Conservation (phyloP, 2,797 vertebrate species). For the Anniella stebbinsi region DNA sequence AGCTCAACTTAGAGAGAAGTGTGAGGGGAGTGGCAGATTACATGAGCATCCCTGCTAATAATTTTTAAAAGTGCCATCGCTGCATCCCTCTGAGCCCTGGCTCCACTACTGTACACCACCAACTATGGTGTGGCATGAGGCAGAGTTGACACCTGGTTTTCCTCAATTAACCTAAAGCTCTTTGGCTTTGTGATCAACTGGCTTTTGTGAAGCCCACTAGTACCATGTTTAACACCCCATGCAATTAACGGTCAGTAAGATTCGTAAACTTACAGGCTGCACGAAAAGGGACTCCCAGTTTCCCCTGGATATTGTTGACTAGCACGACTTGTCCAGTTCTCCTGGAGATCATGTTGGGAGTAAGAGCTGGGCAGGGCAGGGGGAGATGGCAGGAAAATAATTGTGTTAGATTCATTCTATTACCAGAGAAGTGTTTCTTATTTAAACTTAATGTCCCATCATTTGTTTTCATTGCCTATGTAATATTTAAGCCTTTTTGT, state of each 20-base stretch:
- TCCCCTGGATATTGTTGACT: constrained; percentile 94
- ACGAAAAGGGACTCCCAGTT: constrained; percentile 92
- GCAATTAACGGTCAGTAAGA: background rate
- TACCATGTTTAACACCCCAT: background rate
- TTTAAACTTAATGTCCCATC: background rate
- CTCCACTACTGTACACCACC: background rate
- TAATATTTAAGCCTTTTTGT: background rate
- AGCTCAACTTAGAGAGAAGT: no score
- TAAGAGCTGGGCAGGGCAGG: constrained; percentile 84
- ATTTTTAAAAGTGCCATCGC: no score
- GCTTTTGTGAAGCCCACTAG: background rate
- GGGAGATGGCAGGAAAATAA: constrained; percentile 19
- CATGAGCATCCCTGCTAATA: no score
- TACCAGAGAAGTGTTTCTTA: background rate
- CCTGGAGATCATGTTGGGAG: constrained; percentile 93
- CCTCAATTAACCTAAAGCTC: background rate
- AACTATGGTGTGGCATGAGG: background rate
- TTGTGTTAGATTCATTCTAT: background rate
- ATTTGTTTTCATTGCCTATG: background rate
- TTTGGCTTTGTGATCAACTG: background rate
- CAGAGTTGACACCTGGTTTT: background rate
- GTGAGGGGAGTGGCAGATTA: no score
- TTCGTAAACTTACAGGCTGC: constrained; percentile 90
- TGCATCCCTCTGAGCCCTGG: background rate
- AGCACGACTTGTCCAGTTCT: constrained; percentile 92